These are phyloP conservation scores for Periplaneta americana DNA, from an alignment of 1,140 invertebrate species.

Conservation along the genomic window DNA sequence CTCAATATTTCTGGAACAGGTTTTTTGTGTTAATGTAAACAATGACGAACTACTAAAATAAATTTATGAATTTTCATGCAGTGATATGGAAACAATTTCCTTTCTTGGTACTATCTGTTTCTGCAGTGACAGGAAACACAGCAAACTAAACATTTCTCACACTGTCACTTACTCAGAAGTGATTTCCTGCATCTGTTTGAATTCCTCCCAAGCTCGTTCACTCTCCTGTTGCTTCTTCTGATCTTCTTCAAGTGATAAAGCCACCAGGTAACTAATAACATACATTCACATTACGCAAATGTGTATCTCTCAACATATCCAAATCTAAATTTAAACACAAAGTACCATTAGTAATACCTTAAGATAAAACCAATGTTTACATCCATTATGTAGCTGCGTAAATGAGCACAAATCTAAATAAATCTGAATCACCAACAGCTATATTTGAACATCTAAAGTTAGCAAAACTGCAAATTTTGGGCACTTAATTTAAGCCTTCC, in stretches of 20 bases:
- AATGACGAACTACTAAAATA: background rate
- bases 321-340: background rate
- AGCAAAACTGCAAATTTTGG: no score
- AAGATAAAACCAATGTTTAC: no score
- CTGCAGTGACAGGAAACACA: background rate
- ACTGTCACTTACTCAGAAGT: background rate
- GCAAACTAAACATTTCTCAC: background rate
- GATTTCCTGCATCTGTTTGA: background rate
- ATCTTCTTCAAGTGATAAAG: slow-evolving; percentile 10
- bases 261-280: slow-evolving; percentile 12
- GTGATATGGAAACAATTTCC: background rate
- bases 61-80: background rate
- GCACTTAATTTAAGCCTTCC: no score
- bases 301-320: background rate
- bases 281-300: background rate
- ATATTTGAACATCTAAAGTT: no score
- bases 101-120: background rate
- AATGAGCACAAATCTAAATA: no score
- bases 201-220: slow-evolving; percentile 10
- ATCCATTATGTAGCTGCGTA: no score
- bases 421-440: no score
- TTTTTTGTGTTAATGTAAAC: no score
- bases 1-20: no score
- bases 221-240: slow-evolving; percentile 5
- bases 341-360: no score